Base-by-base conservation (phyloP, 2,113 vertebrate genomes). In the Callionymus lyra region DNA sequence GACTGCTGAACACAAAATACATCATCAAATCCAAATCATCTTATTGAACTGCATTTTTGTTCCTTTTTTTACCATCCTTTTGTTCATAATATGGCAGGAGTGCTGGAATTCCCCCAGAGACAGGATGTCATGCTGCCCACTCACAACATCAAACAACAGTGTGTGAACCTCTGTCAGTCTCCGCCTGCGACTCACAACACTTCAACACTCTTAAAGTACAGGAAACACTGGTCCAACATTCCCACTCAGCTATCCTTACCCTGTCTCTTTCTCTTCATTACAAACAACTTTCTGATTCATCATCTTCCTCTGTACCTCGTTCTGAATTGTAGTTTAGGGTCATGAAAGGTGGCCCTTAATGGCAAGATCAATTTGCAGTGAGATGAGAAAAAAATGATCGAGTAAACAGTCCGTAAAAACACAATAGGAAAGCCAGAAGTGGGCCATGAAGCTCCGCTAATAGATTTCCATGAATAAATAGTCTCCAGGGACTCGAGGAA, bases 91-190 rank as follows among this genome's bases (percentile, higher is more conserved):
- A 61, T 64, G 63, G 60, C 40, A 68, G 51, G 49, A 56, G 41
- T 64, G 51, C 41, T 31, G 38, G 70, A 63, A 63, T 68, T 74
- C 70, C 63, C 65, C 56, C 19, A n/a, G 69, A 70, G 70, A 70
- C 44, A 15, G 49, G 55, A 46, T 70, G 65, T 72, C 68, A 62
- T 17, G 10, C 51, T 68, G 54, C 72, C 63, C 75, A 74, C 70
- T 70, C 72, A 56, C 58, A 60, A 62, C 59, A 72, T 74, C 68
- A 70, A 62, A 74, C n/a, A n/a, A n/a, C 63, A 65, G 47, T 60
- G 44, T 45, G 39, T 62, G 58, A 40, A 52, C 50, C 35, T 12
- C 53, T 57, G 49, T 59, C 72, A 51, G 44, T 64, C 48, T 48
- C 56, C 15, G 45, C 44, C 62, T 55, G 36, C 14, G 31, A 34